Percentiles rank a stretch among this genome's conserved stretches.
Evolutionary conservation across 2,113 vertebrate species (phyloP).

Genomic region (Sminthopsis crassicaudata): DNA sequence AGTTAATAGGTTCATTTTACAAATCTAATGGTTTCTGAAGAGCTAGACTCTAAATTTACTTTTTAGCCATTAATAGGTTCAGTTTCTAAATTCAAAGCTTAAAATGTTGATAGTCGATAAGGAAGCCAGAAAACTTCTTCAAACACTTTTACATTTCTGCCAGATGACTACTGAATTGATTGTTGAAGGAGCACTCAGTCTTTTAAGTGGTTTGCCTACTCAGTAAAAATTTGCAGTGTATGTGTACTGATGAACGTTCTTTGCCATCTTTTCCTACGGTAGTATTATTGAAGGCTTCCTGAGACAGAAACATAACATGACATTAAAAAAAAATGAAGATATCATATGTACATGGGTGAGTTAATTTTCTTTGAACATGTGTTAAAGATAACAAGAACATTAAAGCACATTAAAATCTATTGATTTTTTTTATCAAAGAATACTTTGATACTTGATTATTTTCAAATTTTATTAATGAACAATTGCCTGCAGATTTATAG

Average conservation of each 20-base stretch:
- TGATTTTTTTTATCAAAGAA: not conserved
- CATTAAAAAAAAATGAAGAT: not conserved
- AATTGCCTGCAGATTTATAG: not conserved
- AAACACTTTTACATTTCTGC: not conserved
- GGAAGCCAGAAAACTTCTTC: slow-evolving; percentile 13
- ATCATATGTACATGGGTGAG: not conserved
- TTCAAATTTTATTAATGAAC: slow-evolving; percentile 28
- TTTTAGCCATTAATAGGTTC: not conserved
- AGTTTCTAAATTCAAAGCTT: slow-evolving; percentile 26
- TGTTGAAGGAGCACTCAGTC: not conserved
- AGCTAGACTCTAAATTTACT: slow-evolving; percentile 25
- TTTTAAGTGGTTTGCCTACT: not conserved
- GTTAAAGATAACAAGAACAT: slow-evolving; percentile 12
- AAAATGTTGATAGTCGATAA: slow-evolving; percentile 8
- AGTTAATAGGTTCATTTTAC: slow-evolving; percentile 58
- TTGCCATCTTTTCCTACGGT: not conserved
- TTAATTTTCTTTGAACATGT: slow-evolving; percentile 14
- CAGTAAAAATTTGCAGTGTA: not conserved
- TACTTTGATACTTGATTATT: not conserved
- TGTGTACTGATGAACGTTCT: not conserved
- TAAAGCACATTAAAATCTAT: slow-evolving; percentile 9
- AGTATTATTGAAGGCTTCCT: not conserved
- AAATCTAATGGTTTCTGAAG: slow-evolving; percentile 29
- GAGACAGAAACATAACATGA: not conserved
- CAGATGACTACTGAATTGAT: not conserved